Evolutionary conservation across 1,140 invertebrate species (phyloP).

Genomic region (Bicyclus anynana): DNA sequence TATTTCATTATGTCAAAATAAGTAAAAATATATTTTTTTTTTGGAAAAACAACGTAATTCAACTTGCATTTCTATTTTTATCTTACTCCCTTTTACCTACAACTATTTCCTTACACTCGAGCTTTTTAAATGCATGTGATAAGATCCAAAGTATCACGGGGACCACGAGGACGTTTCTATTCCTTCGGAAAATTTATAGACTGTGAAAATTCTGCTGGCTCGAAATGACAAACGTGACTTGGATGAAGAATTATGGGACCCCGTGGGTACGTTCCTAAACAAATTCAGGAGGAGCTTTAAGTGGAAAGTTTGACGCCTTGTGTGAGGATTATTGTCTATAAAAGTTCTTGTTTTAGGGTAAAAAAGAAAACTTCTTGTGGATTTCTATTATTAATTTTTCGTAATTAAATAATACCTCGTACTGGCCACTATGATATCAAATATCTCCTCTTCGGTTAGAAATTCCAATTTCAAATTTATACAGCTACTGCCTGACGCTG

Average conservation of each 20-base stretch:
- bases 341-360: constrained; percentile 3
- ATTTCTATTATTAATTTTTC: no score
- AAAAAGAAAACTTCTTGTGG: neutral
- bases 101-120: neutral
- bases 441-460: no score
- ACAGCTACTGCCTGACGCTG: no score
- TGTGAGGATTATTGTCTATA: neutral
- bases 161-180: neutral
- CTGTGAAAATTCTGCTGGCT: constrained; percentile 45
- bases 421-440: no score
- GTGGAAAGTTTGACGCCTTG: constrained; percentile 15
- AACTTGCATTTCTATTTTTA: no score
- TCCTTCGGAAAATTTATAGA: constrained; percentile 49
- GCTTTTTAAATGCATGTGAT: neutral
- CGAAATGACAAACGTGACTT: constrained; percentile 52
- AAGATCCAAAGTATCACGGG: neutral
- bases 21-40: no score
- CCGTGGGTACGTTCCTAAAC: constrained; percentile 15
- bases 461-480: no score
- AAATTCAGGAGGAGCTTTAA: constrained; percentile 19
- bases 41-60: no score
- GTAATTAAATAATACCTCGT: no score
- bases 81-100: no score
- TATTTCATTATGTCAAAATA: no score
- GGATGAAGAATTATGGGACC: constrained; percentile 23